Evolutionary conservation across 2,797 vertebrate genomes (phyloP), one percentile per base, ranked within the genome.

Genomic region (Adrianichthys oophorus): DNA sequence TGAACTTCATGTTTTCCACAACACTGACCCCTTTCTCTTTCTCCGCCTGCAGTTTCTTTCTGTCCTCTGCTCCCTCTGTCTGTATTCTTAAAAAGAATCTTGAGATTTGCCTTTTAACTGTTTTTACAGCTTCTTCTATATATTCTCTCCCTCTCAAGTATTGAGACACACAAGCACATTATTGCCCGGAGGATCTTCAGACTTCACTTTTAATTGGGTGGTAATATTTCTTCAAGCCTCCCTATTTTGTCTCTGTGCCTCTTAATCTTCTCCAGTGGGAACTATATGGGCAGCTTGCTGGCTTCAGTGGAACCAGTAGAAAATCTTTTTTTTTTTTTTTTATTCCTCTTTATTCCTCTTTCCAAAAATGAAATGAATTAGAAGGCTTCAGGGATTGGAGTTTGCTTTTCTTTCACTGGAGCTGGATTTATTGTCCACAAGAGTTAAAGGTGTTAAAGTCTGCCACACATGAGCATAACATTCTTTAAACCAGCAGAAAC

Each of bases 171-270:
- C 90, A 87, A 89, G 85, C 89, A 92, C 90, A 87, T 79, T 70
- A 64, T 80, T 86, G 85, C 83, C 62, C 50, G 74, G 42, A 85
- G 80, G 80, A 84, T 80, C 61, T 80, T 83, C 72, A 72, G 58
- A 85, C 74, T 85, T 82, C 77, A 85, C 82, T 90, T 88, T 88
- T 88, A 90, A 90, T 91, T 78, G 79, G 58, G 80, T 90, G 91
- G 89, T 91, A 91, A 92, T 90, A 87, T 85, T 82, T 87, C 80
- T 79, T 68, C 32, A 48, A 71, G 86, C 83, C 80, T 76, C 74
- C n/a, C 72, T 68, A 87, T 91, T 89, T 85, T 85, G 83, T 77
- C 70, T 47, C 69, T 54, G 55, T 56, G 56, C 79, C 82, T 82
- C 75, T 81, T 79, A 82, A 79, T 59, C 78, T 85, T 88, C 87